Evolutionary conservation across 53 echinoderm and acorn worm species (phyloP).

Genomic region (Apostichopus leukothele): DNA sequence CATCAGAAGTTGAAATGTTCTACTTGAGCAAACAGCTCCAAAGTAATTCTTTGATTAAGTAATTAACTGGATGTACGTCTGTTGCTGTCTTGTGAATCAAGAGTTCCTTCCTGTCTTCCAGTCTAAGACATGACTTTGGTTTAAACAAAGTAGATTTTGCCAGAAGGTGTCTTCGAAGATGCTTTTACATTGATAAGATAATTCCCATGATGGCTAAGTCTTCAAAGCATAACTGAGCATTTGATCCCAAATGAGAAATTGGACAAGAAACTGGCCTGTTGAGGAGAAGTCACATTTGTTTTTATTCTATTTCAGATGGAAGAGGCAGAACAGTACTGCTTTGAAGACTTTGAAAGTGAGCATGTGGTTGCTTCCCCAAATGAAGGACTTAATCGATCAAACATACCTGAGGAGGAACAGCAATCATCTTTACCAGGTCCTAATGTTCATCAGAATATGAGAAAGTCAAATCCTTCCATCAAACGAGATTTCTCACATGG

Average conservation of each 20-base stretch:
- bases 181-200: background rate
- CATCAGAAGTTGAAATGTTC: too few relatives aligned
- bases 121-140: too few relatives aligned
- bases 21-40: too few relatives aligned
- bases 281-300: background rate
- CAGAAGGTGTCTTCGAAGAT: background rate
- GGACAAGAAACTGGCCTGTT: too few relatives aligned
- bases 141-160: background rate
- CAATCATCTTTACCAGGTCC: background rate
- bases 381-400: background rate
- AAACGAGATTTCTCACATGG: slow-evolving; percentile 9
- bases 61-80: too few relatives aligned
- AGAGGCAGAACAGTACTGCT: slow-evolving; percentile 95
- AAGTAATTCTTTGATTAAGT: too few relatives aligned
- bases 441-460: background rate
- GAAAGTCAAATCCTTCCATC: background rate
- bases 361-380: background rate
- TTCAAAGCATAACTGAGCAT: background rate
- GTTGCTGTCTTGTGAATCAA: too few relatives aligned
- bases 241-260: background rate
- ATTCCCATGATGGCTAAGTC: background rate
- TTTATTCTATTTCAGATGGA: slow-evolving; percentile 63
- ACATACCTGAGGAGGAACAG: background rate
- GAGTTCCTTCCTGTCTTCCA: too few relatives aligned
- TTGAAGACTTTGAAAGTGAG: slow-evolving; percentile 87